Evolutionary conservation across 2,113 vertebrate genomes (phyloP).

Genomic region (Cololabis saira): DNA sequence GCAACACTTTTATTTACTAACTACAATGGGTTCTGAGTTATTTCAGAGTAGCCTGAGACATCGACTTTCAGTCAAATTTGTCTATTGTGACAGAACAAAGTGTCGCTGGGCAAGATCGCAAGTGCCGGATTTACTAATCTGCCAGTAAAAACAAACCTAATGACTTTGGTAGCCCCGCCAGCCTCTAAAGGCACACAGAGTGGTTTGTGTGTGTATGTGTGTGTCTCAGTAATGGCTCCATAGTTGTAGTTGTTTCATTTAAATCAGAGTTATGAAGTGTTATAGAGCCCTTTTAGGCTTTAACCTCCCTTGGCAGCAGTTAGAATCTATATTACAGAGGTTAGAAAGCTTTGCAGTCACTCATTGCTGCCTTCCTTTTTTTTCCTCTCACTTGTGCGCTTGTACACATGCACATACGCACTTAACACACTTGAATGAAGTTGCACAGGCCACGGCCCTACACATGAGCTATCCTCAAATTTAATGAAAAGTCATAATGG

Average conservation of each 20-base stretch:
- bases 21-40: no score
- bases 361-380: conserved; percentile 53
- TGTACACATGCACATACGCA: conserved; percentile 1
- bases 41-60: no score
- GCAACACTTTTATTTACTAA: no score
- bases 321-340: conserved; percentile 68
- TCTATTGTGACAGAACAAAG: conserved; percentile 53
- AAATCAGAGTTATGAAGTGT: conserved; percentile 80
- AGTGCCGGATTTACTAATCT: conserved; percentile 51
- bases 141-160: conserved; percentile 66
- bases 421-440: conserved; percentile 47
- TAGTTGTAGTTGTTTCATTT: conserved; percentile 76
- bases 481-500: conserved; percentile 77
- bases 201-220: neutral
- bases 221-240: conserved; percentile 62
- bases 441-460: conserved; percentile 51
- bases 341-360: conserved; percentile 60
- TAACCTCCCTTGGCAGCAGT: conserved; percentile 72
- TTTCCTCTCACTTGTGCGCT: neutral
- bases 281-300: conserved; percentile 68
- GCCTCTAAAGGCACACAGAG: conserved; percentile 52
- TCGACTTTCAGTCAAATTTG: conserved; percentile 48
- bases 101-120: conserved; percentile 49
- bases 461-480: conserved; percentile 69
- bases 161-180: conserved; percentile 67